Evolutionary conservation across 2,888 invertebrate species (phyloP), one percentile per base, ranked within the genome.

Genomic region (Apomyelois bistriatella): DNA sequence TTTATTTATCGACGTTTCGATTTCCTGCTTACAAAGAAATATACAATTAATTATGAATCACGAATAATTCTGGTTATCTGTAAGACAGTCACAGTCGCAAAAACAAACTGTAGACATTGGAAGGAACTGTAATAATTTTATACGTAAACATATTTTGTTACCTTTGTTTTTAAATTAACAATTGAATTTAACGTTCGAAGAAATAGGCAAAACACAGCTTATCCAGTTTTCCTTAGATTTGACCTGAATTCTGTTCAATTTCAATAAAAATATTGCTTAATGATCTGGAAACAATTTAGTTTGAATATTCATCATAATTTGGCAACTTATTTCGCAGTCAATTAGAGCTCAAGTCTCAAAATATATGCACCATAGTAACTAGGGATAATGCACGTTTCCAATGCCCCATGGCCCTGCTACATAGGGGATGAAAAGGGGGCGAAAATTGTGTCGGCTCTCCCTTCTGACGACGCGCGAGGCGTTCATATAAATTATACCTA

Each of bases 371-470:
- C 13, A 38, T 12, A 38, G 36, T 48, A 48, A n/a, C 10, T 8
- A 35, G 12, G 16, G 40, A 48, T 50, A 51, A 37, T 22, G 28
- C 42, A 42, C 30, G 16, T 36, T 50, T 38, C 12, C 15, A 47
- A 37, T 54, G 16, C 41, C 41, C 47, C 48, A 48, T 36, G 30
- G 30, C 53, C 48, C 53, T 65, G 60, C 12, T 58, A 58, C 53
- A 59, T 61, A 66, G 60, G 69, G 70, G 58, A 62, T 59, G 55
- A 54, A 52, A 54, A 56, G 66, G 68, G 71, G 66, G 68, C 63
- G 65, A 55, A 72, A 75, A 74, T 75, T 68, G 70, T 66, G 65
- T 62, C 64, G 58, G 61, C 53, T 55, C 57, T 61, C 67, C 65
- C 65, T 58, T 53, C 56, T 54, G 53, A 55, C 51, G 54, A 48